A percentile compares a stretch with the other conserved stretches of the same genome.
These are phyloP conservation scores for Grammomys dolichurus DNA, from an alignment of 2,113 vertebrate species.

Conservation along the genomic window DNA sequence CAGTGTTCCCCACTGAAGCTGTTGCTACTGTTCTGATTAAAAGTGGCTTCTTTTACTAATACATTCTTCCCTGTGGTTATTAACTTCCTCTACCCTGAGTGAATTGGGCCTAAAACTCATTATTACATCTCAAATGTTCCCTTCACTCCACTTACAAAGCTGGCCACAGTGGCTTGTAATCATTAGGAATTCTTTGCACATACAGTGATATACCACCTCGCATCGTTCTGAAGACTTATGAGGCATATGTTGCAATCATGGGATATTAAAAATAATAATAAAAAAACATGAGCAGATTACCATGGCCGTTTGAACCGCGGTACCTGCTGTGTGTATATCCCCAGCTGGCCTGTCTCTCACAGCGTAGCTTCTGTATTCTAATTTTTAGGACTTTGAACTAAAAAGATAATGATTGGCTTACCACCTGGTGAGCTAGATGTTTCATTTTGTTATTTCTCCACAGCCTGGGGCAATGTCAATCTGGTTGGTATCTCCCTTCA, in stretches of 20 bases:
- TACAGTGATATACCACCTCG: not conserved
- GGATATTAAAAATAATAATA: conserved; percentile 54
- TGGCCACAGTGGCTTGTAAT: conserved; percentile 28
- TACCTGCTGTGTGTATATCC: conserved; percentile 26
- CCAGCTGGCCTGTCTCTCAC: conserved; percentile 36
- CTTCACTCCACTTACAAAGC: conserved; percentile 42
- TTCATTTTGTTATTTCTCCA: conserved; percentile 77
- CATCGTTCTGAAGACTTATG: conserved; percentile 65
- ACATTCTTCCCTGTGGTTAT: conserved; percentile 59
- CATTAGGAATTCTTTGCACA: conserved; percentile 72
- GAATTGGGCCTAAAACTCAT: conserved; percentile 73
- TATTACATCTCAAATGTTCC: conserved; percentile 76
- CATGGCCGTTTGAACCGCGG: conserved; percentile 66
- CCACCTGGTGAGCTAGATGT: conserved; percentile 47
- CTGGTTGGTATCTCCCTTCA: conserved; percentile 56
- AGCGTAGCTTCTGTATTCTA: conserved; percentile 30
- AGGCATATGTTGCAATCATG: conserved; percentile 62
- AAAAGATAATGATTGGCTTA: conserved; percentile 75
- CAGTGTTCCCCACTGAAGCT: not conserved
- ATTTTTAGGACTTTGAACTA: conserved; percentile 64
- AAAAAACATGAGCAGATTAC: conserved; percentile 54
- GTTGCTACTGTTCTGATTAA: conserved; percentile 60
- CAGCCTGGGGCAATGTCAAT: conserved; percentile 74
- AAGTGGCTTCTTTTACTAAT: conserved; percentile 53
- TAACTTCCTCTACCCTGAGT: conserved; percentile 65